Base-by-base conservation (phyloP, 2,888 invertebrate genomes). In the Acronicta leporina region DNA sequence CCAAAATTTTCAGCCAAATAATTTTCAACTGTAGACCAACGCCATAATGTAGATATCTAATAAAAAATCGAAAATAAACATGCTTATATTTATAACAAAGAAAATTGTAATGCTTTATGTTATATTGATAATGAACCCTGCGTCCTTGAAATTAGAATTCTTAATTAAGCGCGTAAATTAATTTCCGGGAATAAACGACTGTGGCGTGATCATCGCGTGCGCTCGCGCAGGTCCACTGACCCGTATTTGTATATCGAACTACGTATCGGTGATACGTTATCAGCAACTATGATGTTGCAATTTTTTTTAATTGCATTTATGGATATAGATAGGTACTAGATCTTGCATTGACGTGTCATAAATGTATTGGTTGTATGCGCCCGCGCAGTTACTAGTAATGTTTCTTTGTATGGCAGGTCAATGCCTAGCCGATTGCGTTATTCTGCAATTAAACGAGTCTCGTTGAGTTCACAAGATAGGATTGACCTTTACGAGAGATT, bases 141-240 rank as follows among this genome's bases (percentile, higher is more conserved):
- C 43, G 33, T 53, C 70, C 75, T 81, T 77, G 77, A 75, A 64
- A 77, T 69, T 85, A 83, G 54, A 79, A 79, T 81, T 62, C 7
- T 72, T 78, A 71, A 82, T 82, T 79, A 59, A 72, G 49, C 30
- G 43, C 51, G 64, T 58, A 52, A 55, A 41, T 63, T 65, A 60
- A 75, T 75, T 77, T 76, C 77, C 85, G 86, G 85, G 86, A 86
- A 87, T 86, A 86, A 77, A 75, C 49, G 33, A 75, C 66, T 73
- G 90, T 93, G 92, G 92, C 91, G 91, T 92, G 93, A 93, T 90
- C 77, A 77, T 83, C 84, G 86, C 86, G 85, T 86, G 80, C 83
- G 83, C 79, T 72, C 78, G 84, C 88, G 87, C 86, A 85, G 86
- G 85, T 88, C 88, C 85, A 87, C 85, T 92, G 91, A 90, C 91